These are phyloP conservation scores for Albula goreensis DNA, from an alignment of 2,113 vertebrate genomes.

Conservation along the genomic window DNA sequence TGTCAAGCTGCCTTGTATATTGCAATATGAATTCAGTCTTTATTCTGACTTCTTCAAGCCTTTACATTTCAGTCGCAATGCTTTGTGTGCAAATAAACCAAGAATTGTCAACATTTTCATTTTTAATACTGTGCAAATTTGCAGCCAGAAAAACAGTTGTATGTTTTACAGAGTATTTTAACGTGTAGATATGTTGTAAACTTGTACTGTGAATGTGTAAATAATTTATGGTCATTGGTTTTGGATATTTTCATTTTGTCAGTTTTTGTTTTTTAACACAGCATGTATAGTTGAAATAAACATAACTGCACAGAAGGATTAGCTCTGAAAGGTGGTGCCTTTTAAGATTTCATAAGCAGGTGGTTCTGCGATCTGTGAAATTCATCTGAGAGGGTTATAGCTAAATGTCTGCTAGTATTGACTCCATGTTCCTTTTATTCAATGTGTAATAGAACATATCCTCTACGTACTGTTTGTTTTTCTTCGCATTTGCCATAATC, in stretches of 20 bases:
- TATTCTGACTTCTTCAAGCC: conserved; percentile 85
- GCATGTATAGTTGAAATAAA: conserved; percentile 99
- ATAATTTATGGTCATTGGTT: conserved; percentile 90
- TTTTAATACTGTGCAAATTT: conserved; percentile 90
- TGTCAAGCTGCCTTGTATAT: conserved; percentile 95
- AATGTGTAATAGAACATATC: neutral
- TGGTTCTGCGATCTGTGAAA: neutral
- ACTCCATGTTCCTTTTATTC: neutral
- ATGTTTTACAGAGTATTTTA: conserved; percentile 91
- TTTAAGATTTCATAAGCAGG: neutral
- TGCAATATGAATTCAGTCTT: conserved; percentile 89
- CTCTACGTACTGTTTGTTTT: neutral
- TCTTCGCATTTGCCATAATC: neutral
- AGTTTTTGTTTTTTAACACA: conserved; percentile 88
- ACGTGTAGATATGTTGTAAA: conserved; percentile 98
- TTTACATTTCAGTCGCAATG: conserved; percentile 88
- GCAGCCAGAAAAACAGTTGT: conserved; percentile 81
- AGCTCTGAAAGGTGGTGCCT: conserved; percentile 6
- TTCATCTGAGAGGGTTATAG: neutral
- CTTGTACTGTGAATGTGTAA: conserved; percentile 99
- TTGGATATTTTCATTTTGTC: conserved; percentile 62
- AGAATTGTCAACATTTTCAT: conserved; percentile 76
- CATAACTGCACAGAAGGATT: conserved; percentile 78
- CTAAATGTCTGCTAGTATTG: neutral
- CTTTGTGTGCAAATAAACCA: conserved; percentile 87